phyloP scores from a whole-genome alignment of 2,888 invertebrate species.

The Drosophila lacicola region DNA sequence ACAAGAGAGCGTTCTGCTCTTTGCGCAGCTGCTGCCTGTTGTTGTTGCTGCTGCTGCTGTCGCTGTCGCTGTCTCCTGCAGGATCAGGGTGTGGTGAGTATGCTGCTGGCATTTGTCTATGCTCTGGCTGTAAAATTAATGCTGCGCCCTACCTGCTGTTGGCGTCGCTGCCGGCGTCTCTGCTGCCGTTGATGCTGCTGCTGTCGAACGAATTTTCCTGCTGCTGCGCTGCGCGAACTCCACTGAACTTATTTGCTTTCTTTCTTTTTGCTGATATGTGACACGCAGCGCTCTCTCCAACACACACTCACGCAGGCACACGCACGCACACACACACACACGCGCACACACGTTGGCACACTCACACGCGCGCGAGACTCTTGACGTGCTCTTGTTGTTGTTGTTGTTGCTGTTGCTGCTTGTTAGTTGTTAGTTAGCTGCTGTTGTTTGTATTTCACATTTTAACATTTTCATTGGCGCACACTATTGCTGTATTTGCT shows the following conservation, averaged over 20 bases:
- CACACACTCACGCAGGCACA: slow-evolving; percentile 35
- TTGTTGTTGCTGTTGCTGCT: slow-evolving; percentile 31
- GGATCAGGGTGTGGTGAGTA: slow-evolving; percentile 84
- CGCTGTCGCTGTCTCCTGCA: slow-evolving; percentile 51
- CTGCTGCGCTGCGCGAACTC: slow-evolving; percentile 35
- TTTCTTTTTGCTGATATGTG: slow-evolving; percentile 68
- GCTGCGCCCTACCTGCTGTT: slow-evolving; percentile 70
- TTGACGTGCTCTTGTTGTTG: slow-evolving; percentile 36
- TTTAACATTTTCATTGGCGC: slow-evolving; percentile 38
- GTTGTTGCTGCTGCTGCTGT: slow-evolving; percentile 21
- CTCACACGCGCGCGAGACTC: slow-evolving; percentile 55
- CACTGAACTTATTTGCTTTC: slow-evolving; percentile 44
- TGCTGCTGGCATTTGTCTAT: slow-evolving; percentile 45
- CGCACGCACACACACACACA: slow-evolving; percentile 26
- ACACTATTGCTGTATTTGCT: slow-evolving; percentile 32
- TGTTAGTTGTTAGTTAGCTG: slow-evolving; percentile 29
- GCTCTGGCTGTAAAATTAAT: slow-evolving; percentile 64
- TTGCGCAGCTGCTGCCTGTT: slow-evolving; percentile 58
- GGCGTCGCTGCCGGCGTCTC: slow-evolving; percentile 51
- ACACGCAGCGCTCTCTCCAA: slow-evolving; percentile 53
- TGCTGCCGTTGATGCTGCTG: slow-evolving; percentile 30
- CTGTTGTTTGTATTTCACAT: slow-evolving; percentile 49
- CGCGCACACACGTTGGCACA: slow-evolving; percentile 24
- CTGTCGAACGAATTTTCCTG: slow-evolving; percentile 27
- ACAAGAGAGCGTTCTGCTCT: slow-evolving; percentile 37